Percentiles rank a stretch among this genome's conserved stretches.
Conservation (phyloP, 2,797 vertebrate species). For the Sebastes paucispinis region DNA sequence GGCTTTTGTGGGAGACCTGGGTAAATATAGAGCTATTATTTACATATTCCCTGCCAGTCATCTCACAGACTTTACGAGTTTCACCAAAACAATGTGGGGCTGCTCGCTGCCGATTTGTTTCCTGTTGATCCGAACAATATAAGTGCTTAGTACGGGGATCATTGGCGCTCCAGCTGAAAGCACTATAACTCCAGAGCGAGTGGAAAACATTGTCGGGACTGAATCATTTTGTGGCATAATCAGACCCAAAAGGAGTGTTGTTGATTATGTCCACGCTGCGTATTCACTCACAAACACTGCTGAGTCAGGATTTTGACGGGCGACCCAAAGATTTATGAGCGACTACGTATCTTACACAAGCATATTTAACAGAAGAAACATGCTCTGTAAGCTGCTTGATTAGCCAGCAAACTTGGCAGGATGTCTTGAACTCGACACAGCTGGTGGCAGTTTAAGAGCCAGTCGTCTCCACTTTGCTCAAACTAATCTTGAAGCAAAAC, state of each 20-base stretch:
- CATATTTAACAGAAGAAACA: constrained; percentile 37
- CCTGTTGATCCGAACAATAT: constrained; percentile 40
- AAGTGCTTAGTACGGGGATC: constrained; percentile 30
- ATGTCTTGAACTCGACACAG: constrained; percentile 36
- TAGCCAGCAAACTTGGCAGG: constrained; percentile 37
- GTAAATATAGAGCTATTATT: constrained; percentile 49
- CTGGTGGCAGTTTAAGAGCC: constrained; percentile 46
- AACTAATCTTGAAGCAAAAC: constrained; percentile 19
- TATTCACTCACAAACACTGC: constrained; percentile 54
- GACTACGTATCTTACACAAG: constrained; percentile 34
- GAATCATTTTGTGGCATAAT: constrained; percentile 50
- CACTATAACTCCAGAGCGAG: constrained; percentile 37
- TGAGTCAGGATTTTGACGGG: constrained; percentile 46
- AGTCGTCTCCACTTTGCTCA: constrained; percentile 11
- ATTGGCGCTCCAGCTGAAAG: constrained; percentile 55
- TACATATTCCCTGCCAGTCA: constrained; percentile 46
- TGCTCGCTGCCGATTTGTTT: constrained; percentile 37
- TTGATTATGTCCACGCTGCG: constrained; percentile 57
- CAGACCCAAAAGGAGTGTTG: constrained; percentile 51
- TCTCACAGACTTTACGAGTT: constrained; percentile 23
- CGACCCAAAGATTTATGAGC: constrained; percentile 44
- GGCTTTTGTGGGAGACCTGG: constrained; percentile 22
- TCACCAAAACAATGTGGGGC: constrained; percentile 26
- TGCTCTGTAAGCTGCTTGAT: constrained; percentile 37
- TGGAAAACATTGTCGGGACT: constrained; percentile 41